Conservation (phyloP, 2,797 vertebrate genomes). For the Chelon labrosus region DNA sequence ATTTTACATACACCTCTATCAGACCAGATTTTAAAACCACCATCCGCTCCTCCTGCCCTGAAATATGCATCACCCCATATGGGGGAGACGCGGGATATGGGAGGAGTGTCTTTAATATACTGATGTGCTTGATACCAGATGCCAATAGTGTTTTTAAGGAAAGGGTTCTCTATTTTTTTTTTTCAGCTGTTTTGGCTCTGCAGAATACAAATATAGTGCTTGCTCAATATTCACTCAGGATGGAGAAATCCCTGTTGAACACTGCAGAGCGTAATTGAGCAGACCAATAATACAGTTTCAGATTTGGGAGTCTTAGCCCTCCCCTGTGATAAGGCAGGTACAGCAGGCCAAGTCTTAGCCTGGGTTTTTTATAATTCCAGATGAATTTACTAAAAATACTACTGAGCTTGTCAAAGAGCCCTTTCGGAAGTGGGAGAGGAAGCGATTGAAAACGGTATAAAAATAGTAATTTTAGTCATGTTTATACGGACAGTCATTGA, state of each 20-base stretch:
- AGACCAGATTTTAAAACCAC: background rate
- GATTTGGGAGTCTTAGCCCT: too few relatives aligned
- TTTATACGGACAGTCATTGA: too few relatives aligned
- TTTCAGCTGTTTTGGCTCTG: background rate
- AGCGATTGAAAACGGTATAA: too few relatives aligned
- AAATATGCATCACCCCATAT: constrained; percentile 19
- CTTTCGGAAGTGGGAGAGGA: background rate
- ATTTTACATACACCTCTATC: background rate
- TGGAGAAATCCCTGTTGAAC: too few relatives aligned
- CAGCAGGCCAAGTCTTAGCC: background rate
- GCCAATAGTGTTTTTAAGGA: background rate
- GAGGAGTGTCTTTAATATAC: background rate
- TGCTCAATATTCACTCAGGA: too few relatives aligned
- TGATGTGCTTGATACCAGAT: constrained; percentile 7
- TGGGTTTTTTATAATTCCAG: constrained; percentile 6
- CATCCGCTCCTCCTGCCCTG: background rate
- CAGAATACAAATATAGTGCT: too few relatives aligned
- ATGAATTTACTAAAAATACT: background rate
- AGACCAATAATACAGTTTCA: too few relatives aligned
- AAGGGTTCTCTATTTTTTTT: background rate
- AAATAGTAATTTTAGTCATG: too few relatives aligned
- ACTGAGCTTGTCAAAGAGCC: background rate
- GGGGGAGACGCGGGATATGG: background rate
- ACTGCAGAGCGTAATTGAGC: too few relatives aligned
- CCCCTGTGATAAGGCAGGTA: background rate